phyloP scores from a whole-genome alignment of 2,888 invertebrate species.

The Ochlodes sylvanus region DNA sequence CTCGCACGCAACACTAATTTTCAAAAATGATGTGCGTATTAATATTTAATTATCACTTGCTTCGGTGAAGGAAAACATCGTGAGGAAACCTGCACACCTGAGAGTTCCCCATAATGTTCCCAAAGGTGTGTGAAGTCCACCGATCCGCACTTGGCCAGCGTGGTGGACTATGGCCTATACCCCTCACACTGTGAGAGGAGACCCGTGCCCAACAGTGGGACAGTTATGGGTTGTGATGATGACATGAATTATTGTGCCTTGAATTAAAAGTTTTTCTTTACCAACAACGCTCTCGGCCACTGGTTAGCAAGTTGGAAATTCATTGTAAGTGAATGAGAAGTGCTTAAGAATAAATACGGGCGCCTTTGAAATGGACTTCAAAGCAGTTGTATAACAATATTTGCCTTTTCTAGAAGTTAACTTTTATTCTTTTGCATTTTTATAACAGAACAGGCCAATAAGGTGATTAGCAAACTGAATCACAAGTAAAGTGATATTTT shows the following conservation, averaged over 20 bases:
- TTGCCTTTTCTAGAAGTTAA: conserved; percentile 4
- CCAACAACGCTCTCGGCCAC: conserved; percentile 10
- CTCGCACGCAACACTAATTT: too few relatives aligned
- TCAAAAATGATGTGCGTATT: too few relatives aligned
- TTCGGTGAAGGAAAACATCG: too few relatives aligned
- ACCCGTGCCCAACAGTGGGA: too few relatives aligned
- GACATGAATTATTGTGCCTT: background rate
- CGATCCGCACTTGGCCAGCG: too few relatives aligned
- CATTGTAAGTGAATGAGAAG: conserved; percentile 41
- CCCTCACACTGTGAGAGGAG: too few relatives aligned
- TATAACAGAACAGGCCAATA: background rate
- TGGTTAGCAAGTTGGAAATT: conserved; percentile 26
- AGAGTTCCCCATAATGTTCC: too few relatives aligned
- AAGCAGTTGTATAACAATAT: conserved; percentile 15
- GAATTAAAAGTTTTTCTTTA: background rate
- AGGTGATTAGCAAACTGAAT: background rate
- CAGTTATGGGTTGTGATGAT: too few relatives aligned
- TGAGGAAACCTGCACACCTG: too few relatives aligned
- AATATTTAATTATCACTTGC: too few relatives aligned
- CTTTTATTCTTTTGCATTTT: background rate
- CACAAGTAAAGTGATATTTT: background rate
- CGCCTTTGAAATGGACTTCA: conserved; percentile 18
- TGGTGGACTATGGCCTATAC: too few relatives aligned
- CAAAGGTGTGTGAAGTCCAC: too few relatives aligned
- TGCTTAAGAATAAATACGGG: conserved; percentile 44